These are phyloP conservation scores for Stenodera caucasica DNA, from an alignment of 2,888 invertebrate genomes.

Conservation along the genomic window DNA sequence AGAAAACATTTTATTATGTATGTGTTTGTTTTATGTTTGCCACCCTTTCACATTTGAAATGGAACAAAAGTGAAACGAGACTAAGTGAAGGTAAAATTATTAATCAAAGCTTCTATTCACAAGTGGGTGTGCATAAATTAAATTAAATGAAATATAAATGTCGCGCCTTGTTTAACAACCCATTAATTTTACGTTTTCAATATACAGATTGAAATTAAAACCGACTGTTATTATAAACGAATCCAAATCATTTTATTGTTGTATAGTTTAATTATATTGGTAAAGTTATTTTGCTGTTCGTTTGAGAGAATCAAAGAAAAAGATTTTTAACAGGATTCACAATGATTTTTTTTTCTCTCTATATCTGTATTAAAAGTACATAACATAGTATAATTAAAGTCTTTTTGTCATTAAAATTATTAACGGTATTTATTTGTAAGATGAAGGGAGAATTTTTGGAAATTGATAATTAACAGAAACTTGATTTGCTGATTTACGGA, in stretches of 20 bases:
- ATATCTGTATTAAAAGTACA: no score
- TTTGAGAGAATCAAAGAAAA: no score
- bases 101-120: constrained; percentile 37
- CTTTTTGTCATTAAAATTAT: not conserved
- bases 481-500: constrained; percentile 12
- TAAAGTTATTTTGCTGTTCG: not conserved
- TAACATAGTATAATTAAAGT: no score
- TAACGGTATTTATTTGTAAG: constrained; percentile 31
- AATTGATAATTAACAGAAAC: not conserved
- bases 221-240: constrained; percentile 40
- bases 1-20: constrained; percentile 1
- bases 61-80: constrained; percentile 23
- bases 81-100: constrained; percentile 30
- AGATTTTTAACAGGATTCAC: not conserved
- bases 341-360: no score
- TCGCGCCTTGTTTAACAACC: constrained; percentile 23
- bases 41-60: not conserved
- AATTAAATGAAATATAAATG: constrained; percentile 34
- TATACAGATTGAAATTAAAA: constrained; percentile 36
- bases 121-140: constrained; percentile 31
- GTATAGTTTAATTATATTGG: not conserved
- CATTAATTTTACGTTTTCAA: constrained; percentile 28
- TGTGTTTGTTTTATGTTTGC: not conserved
- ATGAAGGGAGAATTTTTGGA: constrained; percentile 11
- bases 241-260: constrained; percentile 31